These are phyloP conservation scores for Chrysolina haemoptera DNA, from an alignment of 2,888 invertebrate species.

Conservation along the genomic window DNA sequence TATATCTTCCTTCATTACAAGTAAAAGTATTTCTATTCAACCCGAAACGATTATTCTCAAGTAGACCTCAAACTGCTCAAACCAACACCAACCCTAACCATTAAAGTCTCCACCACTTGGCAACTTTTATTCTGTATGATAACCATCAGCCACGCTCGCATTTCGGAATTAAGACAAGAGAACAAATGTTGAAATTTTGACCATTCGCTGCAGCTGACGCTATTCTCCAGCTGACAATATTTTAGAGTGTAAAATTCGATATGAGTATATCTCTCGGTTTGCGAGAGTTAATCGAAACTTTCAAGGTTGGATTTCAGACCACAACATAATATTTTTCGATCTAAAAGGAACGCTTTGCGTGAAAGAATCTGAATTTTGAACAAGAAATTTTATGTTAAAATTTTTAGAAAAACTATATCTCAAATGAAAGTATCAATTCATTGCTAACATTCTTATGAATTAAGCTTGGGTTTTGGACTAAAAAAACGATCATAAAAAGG, in stretches of 20 bases:
- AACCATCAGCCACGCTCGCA: conserved; percentile 44
- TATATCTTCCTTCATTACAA: background rate
- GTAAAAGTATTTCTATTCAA: no score
- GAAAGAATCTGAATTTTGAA: no score
- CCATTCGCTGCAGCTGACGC: conserved; percentile 53
- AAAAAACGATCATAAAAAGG: no score
- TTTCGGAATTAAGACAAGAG: conserved; percentile 52
- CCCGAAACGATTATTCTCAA: background rate
- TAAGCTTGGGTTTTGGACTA: no score
- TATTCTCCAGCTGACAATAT: conserved; percentile 51
- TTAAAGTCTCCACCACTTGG: conserved; percentile 20
- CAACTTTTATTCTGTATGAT: conserved; percentile 33
- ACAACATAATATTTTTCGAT: no score
- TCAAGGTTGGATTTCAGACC: no score
- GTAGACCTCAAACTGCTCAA: background rate
- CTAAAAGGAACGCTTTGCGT: no score
- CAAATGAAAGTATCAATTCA: no score
- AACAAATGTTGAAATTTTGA: conserved; percentile 56
- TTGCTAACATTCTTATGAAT: no score
- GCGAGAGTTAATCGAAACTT: no score
- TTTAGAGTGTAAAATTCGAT: conserved; percentile 24
- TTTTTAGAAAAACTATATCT: no score
- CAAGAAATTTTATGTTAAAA: no score
- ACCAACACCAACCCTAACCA: conserved; percentile 11
- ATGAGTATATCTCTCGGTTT: background rate